Evolutionary conservation across 2,797 vertebrate genomes (phyloP), one percentile per base, ranked within the genome.

Genomic region (Centropyge bicolor): DNA sequence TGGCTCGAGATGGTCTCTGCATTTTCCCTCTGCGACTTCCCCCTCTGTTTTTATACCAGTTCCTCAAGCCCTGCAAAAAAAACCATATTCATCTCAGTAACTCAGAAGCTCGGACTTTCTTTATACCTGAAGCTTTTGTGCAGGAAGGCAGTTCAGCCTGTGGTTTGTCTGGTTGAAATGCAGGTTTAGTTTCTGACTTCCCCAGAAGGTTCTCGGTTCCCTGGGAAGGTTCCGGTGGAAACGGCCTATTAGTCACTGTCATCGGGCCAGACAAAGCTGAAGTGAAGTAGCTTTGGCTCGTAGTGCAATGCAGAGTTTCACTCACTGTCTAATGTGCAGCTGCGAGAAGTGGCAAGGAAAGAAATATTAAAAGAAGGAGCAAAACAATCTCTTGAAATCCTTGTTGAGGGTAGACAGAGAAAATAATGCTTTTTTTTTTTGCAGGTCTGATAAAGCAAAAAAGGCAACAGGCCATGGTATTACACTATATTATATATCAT

Each of bases 11-110:
- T 8, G 5, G 38, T 68, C 69, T 62, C 61, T 27, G 66, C 68
- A 57, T 77, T 62, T 59, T 82, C 82, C 45, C 70, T 67, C 43
- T 45, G 40, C 59, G 54, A 43, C 48, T 62, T 62, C 48, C 13
- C 27, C 49, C 31, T 70, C 61, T 74, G 45, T 70, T 77, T 83
- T 74, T 54, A 61, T 19, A 3, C 41, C 20, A 6, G 4, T 49
- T 78, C 9, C 35, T 73, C 0, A 17, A 17, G 16, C 43, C 27
- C 40, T 48, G 63, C 12, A 81, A 78, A 64, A 55, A 74, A 57
- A 46, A 64, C n/a, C 14, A n/a, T 31, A 45, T 27, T 17, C 20
- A n/a, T 55, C 17, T 78, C 43, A 65, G 5, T 60, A 12, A 43
- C 24, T 27, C 31, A 17, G 12, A 16, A 19, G 16, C 31, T 8